phyloP scores from a whole-genome alignment of 2,797 vertebrate species.

The Argya squamiceps region DNA sequence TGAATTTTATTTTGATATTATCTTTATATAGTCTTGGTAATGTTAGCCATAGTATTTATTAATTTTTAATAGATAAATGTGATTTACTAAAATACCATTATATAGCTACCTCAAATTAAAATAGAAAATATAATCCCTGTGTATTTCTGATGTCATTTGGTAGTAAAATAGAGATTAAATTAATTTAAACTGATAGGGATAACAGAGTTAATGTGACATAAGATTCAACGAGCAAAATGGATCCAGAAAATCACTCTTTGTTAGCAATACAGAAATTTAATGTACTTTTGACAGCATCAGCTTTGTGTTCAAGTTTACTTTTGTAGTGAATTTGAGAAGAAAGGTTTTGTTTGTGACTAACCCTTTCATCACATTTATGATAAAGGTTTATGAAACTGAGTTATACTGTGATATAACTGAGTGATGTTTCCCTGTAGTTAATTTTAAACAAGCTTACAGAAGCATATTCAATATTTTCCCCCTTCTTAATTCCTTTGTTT shows the following conservation, averaged over 20 bases:
- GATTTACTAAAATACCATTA: neutral
- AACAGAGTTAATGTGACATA: neutral
- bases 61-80: rapidly evolving
- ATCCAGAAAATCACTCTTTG: neutral
- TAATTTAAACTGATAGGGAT: neutral
- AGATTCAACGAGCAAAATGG: neutral
- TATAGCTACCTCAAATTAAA: neutral
- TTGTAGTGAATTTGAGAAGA: neutral
- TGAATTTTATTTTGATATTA: neutral
- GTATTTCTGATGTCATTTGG: neutral
- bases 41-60: neutral
- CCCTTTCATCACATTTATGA: neutral
- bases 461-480: neutral
- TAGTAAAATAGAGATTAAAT: neutral
- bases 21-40: neutral
- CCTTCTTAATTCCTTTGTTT: neutral
- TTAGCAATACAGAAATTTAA: constrained; percentile 20
- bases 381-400: neutral
- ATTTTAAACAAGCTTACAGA: neutral
- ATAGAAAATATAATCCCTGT: neutral
- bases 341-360: neutral
- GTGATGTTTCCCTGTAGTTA: neutral
- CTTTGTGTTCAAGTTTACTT: neutral
- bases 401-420: neutral
- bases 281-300: neutral